Evolutionary conservation across 2,113 vertebrate genomes (phyloP), one percentile per base, ranked within the genome.

Genomic region (Pseudorhombus dupliciocellatus): DNA sequence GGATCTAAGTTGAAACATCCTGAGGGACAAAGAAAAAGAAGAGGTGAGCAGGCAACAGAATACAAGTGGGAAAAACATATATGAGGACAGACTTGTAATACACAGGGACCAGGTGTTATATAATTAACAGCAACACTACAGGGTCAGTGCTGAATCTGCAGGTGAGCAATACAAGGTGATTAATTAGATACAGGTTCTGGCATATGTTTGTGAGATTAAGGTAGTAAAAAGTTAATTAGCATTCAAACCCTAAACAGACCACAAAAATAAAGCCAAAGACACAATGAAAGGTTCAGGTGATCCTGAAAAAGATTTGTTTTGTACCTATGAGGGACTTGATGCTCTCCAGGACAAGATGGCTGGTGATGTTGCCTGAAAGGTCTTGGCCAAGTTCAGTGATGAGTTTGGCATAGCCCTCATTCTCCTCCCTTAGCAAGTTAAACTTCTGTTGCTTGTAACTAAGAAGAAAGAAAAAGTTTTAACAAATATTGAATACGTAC

Each of bases 371-470:
- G 89, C 96, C 95, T 18, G 96, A 97, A 68, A 99, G 94, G 89
- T 99, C 97, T 91, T 99, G 98, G 4, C 98, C 97, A 62, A 99
- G 93, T 92, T 99, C 98, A 15, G 96, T 95, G 91, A 99, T 97
- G 67, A 99, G 93, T 81, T 99, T 99, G 79, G 94, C 98, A 78
- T 99, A 99, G 78, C 98, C 98, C 93, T 99, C 97, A 26, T 99
- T 99, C 87, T 99, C 98, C 85, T 99, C 98, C 89, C 97, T 91
- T 86, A 99, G 92, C 87, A 99, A 94, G 90, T 99, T 99, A 88
- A 99, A 99, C 92, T 99, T 99, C 92, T 99, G 98, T 77, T 99
- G 98, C 75, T 99, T 99, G 87, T 99, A 99, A 94, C 98, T 99
- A 68, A 14, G 28, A 78, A 76, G 31, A 70, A 57, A 70, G 31